phyloP scores from a whole-genome alignment of 2,113 vertebrate genomes.

The Nansenia antarctica region DNA sequence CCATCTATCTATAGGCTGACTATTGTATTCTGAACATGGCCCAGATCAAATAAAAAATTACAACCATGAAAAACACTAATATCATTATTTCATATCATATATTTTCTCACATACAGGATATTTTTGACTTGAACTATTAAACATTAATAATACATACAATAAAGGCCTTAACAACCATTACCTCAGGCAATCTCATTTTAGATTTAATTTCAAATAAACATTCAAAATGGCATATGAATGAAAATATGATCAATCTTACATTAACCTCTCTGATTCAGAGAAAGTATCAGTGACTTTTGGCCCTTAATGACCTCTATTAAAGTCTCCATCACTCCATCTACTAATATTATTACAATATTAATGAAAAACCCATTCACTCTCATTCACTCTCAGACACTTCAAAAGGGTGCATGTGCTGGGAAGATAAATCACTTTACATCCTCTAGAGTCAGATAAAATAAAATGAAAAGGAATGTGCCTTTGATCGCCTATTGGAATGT shows the following conservation, averaged over 20 bases:
- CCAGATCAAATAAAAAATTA: constrained; percentile 7
- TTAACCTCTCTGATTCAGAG: constrained; percentile 48
- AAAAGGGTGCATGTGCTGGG: constrained; percentile 22
- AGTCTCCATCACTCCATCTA: too few relatives aligned
- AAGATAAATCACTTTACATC: constrained; percentile 1
- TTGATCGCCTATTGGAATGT: constrained; percentile 32
- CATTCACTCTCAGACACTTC: constrained; percentile 37
- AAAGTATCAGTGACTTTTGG: constrained; percentile 32
- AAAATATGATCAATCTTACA: constrained; percentile 66
- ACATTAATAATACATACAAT: constrained; percentile 37
- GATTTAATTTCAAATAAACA: constrained; percentile 61
- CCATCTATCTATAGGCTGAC: too few relatives aligned
- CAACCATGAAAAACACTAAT: neutral
- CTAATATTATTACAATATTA: constrained; percentile 44
- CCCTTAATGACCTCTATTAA: constrained; percentile 56
- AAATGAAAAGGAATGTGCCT: constrained; percentile 32
- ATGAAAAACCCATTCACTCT: constrained; percentile 58
- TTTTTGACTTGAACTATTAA: constrained; percentile 41
- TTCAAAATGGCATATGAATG: constrained; percentile 35
- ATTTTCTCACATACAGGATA: constrained; percentile 28
- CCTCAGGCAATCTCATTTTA: constrained; percentile 38
- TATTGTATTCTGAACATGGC: too few relatives aligned
- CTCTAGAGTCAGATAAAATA: neutral
- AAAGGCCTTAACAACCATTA: constrained; percentile 30
- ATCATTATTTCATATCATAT: constrained; percentile 7